Conservation (phyloP, 2,888 invertebrate species). For the Ceriagrion tenellum region DNA sequence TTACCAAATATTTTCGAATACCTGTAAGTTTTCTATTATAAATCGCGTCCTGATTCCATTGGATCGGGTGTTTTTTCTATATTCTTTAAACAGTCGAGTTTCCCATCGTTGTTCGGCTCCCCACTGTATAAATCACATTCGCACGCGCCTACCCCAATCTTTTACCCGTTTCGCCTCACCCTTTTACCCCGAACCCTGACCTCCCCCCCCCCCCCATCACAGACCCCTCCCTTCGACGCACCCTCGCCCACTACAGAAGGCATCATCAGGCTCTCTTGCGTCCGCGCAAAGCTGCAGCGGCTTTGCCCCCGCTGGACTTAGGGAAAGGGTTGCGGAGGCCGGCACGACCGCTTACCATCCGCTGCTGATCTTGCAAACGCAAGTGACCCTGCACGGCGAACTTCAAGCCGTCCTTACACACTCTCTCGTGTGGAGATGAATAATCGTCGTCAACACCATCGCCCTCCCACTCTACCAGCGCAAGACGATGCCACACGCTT, state of each 20-base stretch:
- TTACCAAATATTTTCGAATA: neutral
- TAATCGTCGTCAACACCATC: neutral
- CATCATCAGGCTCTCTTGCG: neutral
- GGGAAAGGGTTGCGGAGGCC: neutral
- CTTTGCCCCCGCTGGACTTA: neutral
- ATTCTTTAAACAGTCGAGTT: neutral
- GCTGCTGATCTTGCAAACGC: constrained; percentile 70
- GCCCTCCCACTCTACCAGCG: neutral
- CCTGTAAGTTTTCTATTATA: neutral
- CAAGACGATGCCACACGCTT: neutral
- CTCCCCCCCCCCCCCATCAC: neutral
- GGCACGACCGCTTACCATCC: neutral
- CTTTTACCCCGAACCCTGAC: constrained; percentile 68
- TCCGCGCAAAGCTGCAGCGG: neutral
- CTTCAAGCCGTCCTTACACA: constrained; percentile 9
- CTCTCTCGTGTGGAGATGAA: neutral
- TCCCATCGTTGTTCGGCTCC: neutral
- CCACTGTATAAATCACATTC: neutral
- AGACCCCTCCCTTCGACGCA: neutral
- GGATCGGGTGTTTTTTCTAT: no score
- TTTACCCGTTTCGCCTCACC: constrained; percentile 53
- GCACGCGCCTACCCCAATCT: constrained; percentile 27
- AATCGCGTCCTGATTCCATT: no score
- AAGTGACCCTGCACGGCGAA: constrained; percentile 68
- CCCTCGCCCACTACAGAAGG: neutral